Evolutionary conservation across 1,140 invertebrate species (phyloP), one percentile per base, ranked within the genome.

Genomic region (Stenopsyche tienmushanensis): DNA sequence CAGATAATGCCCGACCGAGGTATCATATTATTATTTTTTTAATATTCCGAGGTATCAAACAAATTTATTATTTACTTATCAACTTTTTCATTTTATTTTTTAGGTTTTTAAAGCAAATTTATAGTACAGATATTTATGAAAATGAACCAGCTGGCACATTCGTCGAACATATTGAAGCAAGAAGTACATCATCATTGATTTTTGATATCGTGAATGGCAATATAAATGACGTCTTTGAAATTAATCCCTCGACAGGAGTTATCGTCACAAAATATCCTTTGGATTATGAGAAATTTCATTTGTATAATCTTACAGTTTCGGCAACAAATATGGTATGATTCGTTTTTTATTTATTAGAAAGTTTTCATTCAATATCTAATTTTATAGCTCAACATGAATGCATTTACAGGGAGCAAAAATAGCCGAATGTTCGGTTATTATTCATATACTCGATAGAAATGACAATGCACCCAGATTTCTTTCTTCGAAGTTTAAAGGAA

Each of bases 201-300:
- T 96, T 90, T 77, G 89, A 91, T 74, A 90, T 95, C n/a, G 78
- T 86, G 5, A 75, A 79, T 23, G 91, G 92, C 0, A 92, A 94
- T 72, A 75, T 77, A 1, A 85, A 88, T 65, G 83, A 86, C 62
- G 83, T 84, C 17, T 93, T 93, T 76, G 82, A 85, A 34, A 85
- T 93, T 17, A 91, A 92, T 76, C 90, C 90, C 0, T 90, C 86
- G 42, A 92, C 90, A n/a, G 91, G 92, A 1, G 84, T 91, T 1
- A 86, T 93, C 50, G 84, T 85, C 5, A 87, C 88, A 1, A 85
- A 86, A 71, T 81, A 83, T 49, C 76, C 79, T 13, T 78, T 93
- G 42, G 91, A 93, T 73, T 92, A 90, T 74, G 91, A 94, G 74
- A 80, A 79, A 47, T 85, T 60, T 44, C 64, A 66, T 20, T 17